Evolutionary conservation across 2,888 invertebrate genomes (phyloP).

Genomic region (Microctonus hyperodae): DNA sequence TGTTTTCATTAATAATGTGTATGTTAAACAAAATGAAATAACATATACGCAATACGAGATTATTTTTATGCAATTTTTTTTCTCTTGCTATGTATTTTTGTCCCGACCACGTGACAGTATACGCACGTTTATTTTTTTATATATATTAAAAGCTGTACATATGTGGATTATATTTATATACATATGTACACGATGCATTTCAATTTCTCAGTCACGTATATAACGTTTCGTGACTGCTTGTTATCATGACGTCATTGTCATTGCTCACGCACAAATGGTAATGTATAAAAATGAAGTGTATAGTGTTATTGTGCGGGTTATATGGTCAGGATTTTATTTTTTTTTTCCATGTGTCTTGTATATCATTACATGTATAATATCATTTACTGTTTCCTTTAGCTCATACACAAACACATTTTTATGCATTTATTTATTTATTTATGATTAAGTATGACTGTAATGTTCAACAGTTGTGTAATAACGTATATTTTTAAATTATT

Average conservation of each 20-base stretch:
- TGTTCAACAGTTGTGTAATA: conserved; percentile 14
- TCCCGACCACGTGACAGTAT: conserved; percentile 16
- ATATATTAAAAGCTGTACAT: too few species aligned
- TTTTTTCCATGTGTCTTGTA: not conserved
- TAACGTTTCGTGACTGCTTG: conserved; percentile 26
- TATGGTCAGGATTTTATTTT: not conserved
- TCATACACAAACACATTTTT: not conserved
- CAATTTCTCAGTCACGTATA: conserved; percentile 31
- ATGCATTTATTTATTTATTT: not conserved
- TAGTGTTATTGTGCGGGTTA: conserved; percentile 18
- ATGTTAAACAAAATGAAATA: too few species aligned
- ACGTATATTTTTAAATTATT: conserved; percentile 14
- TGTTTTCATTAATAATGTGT: too few species aligned
- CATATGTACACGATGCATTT: conserved; percentile 16
- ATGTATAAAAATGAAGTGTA: not conserved
- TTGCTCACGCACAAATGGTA: conserved; percentile 25
- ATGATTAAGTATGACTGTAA: not conserved
- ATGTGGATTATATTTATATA: too few species aligned
- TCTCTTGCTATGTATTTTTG: not conserved
- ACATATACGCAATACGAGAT: not conserved
- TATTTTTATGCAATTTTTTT: too few species aligned
- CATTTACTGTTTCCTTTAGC: not conserved
- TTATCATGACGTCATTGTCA: conserved; percentile 30
- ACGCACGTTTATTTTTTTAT: too few species aligned
- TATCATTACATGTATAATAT: not conserved